Percentiles rank a stretch among this genome's conserved stretches.
phyloP scores from a whole-genome alignment of 1,140 invertebrate genomes.

The Leptoteleia sp. region DNA sequence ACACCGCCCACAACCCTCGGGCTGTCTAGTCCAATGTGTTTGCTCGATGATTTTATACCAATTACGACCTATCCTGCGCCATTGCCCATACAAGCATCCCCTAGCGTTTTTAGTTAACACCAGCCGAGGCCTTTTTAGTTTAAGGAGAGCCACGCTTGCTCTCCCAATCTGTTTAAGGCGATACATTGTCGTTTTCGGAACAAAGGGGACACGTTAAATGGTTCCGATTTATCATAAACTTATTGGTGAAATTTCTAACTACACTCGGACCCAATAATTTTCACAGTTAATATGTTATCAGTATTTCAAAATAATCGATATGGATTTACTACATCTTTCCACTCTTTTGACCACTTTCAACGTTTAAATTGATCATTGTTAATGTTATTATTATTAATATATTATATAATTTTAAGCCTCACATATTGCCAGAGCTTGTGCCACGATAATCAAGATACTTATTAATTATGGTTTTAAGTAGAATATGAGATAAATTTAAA shows the following conservation, averaged over 20 bases:
- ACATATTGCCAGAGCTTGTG: no score
- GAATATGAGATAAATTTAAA: no score
- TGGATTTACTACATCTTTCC: slow-evolving; percentile 14
- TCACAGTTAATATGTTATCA: slow-evolving; percentile 36
- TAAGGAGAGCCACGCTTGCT: slow-evolving; percentile 45
- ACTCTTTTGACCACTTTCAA: no score
- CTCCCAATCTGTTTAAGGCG: slow-evolving; percentile 37
- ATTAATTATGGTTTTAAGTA: no score
- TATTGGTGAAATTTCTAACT: no score
- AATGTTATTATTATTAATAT: no score
- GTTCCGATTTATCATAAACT: slow-evolving; percentile 10
- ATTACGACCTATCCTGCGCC: slow-evolving; percentile 79
- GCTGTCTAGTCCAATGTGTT: slow-evolving; percentile 80
- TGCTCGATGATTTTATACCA: slow-evolving; percentile 82
- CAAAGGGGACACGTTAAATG: slow-evolving; percentile 30
- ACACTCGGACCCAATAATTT: slow-evolving; percentile 22
- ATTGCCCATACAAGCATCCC: slow-evolving; percentile 70
- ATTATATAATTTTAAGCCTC: no score
- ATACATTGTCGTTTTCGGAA: slow-evolving; percentile 28
- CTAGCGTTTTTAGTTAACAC: slow-evolving; percentile 54
- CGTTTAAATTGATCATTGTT: no score
- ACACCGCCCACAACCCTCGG: slow-evolving; percentile 78
- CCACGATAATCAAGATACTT: no score
- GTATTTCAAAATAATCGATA: slow-evolving; percentile 31
- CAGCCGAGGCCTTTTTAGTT: slow-evolving; percentile 55